Evolutionary conservation across 2,113 vertebrate species (phyloP), one percentile per base, ranked within the genome.

Genomic region (Pipa parva): DNA sequence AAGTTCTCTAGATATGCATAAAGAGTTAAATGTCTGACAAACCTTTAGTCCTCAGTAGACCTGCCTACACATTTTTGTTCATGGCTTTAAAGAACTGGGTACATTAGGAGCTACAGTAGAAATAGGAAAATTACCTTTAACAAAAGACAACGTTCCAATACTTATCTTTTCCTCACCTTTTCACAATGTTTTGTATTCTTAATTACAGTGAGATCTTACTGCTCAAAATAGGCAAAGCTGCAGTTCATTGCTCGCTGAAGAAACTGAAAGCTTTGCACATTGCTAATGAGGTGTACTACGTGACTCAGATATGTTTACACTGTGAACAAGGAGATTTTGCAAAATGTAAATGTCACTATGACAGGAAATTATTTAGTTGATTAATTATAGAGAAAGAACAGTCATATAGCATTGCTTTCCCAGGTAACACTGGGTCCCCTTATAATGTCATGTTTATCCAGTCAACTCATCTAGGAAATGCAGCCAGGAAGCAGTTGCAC

Each of bases 301-400:
- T 50, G 45, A 63, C 20, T 63, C 45, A 63, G 28, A 50, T 6
- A 29, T 63, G 36, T 25, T 48, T 51, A 24, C 21, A 58, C 31
- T 31, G 12, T 58, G 28, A 63, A 50, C 20, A 50, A 10, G 22
- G 45, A 18, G 21, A 52, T 51, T 51, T 51, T 51, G 49, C 48
- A 51, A 63, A 37, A 63, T 63, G 61, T 63, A 63, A 37, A 63
- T 63, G 61, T 63, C 46, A 63, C 48, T 10, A 37, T 36, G 21
- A 48, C 29, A 63, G 15, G 10, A 3, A 18, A 48, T 50, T 15
- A 63, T 31, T 15, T 28, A 8, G 22, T 22, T 58, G 13, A 63
- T 51, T 51, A 58, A 58, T 42, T 42, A 18, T 17, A 42, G 39
- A 42, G 11, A 46, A 50, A 28, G 33, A 29, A 15, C 20, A 36